A percentile compares a stretch with the other conserved stretches of the same genome.
Evolutionary conservation across 2,113 vertebrate species (phyloP).

Genomic region (Pleuronectes platessa): DNA sequence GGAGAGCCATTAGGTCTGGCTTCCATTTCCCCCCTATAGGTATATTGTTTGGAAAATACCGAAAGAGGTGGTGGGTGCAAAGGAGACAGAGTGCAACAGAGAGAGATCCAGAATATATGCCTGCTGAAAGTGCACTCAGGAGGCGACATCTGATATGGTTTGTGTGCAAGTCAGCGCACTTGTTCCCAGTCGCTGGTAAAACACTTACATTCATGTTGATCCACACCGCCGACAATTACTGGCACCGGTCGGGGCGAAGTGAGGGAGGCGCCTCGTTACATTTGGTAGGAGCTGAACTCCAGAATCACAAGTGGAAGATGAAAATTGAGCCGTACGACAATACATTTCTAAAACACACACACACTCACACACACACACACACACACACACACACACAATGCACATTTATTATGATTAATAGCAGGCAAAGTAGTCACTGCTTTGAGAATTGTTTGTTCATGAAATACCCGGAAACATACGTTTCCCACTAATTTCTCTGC

Average conservation of each 20-base stretch:
- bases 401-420: slow-evolving; percentile 40
- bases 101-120: not conserved
- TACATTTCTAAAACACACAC: not conserved
- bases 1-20: not conserved
- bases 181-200: slow-evolving; percentile 61
- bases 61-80: not conserved
- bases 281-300: slow-evolving; percentile 16
- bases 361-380: not conserved
- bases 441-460: slow-evolving; percentile 19
- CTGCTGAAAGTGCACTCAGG: slow-evolving; percentile 33
- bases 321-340: slow-evolving; percentile 28
- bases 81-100: not conserved
- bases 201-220: slow-evolving; percentile 48
- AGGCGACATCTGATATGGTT: slow-evolving; percentile 50
- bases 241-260: slow-evolving; percentile 19
- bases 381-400: not conserved
- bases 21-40: not conserved
- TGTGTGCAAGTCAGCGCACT: slow-evolving; percentile 34
- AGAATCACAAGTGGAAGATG: slow-evolving; percentile 23
- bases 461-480: not conserved
- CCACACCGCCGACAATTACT: slow-evolving; percentile 42
- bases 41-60: not conserved
- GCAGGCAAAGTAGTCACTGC: not conserved
- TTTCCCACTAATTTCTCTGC: slow-evolving; percentile 9
- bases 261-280: not conserved